These are phyloP conservation scores for Silurus meridionalis DNA, from an alignment of 2,113 vertebrate genomes.

Conservation along the genomic window DNA sequence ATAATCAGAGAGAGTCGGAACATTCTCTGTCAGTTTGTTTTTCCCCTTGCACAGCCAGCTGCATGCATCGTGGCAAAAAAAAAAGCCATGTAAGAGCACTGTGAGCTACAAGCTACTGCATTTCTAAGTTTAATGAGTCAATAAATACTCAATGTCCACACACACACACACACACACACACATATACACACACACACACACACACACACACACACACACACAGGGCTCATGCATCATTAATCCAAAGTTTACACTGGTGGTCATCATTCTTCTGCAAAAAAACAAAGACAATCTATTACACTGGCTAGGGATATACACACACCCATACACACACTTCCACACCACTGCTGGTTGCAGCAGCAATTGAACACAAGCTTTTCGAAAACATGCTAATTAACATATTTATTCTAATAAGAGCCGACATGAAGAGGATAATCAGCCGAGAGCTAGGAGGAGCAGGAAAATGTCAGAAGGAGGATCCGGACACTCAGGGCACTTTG, in stretches of 20 bases:
- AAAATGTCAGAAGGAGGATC: neutral
- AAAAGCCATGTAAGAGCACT: neutral
- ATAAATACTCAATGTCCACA: slow-evolving; percentile 26
- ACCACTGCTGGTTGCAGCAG: neutral
- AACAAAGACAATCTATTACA: neutral
- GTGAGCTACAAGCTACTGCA: neutral
- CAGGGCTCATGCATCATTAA: neutral
- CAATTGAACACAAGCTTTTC: neutral
- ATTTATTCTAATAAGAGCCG: neutral
- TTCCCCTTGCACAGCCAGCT: neutral
- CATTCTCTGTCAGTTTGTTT: slow-evolving; percentile 13
- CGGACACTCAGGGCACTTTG: slow-evolving; percentile 6
- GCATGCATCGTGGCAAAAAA: neutral
- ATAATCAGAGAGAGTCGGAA: slow-evolving; percentile 16
- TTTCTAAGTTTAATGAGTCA: slow-evolving; percentile 10
- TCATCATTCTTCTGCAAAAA: slow-evolving; percentile 9
- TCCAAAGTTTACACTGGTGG: neutral
- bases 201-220: too few relatives aligned
- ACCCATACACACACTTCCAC: too few relatives aligned
- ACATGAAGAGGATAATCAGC: slow-evolving; percentile 3
- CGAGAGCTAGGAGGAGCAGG: neutral
- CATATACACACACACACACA: too few relatives aligned
- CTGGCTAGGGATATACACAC: neutral
- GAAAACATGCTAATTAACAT: slow-evolving; percentile 7
- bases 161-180: too few relatives aligned